Conservation (phyloP, 2,797 vertebrate species). For the Caiman crocodilus region DNA sequence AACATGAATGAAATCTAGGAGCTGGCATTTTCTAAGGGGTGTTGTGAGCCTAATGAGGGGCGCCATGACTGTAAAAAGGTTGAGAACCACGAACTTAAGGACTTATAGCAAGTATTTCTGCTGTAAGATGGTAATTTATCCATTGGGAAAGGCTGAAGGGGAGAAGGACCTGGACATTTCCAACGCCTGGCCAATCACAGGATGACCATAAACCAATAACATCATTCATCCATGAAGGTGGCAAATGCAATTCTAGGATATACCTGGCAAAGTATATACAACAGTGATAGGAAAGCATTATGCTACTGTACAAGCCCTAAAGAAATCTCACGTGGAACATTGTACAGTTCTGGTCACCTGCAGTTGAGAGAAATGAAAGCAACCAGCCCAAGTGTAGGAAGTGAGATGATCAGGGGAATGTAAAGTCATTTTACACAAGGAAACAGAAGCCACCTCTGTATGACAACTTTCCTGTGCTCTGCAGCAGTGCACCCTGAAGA, state of each 20-base stretch:
- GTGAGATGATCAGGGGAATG: neutral
- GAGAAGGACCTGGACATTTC: neutral
- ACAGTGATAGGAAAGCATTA: neutral
- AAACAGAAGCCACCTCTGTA: neutral
- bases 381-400: neutral
- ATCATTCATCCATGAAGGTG: neutral
- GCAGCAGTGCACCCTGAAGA: no score
- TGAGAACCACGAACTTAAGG: neutral
- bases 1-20: no score
- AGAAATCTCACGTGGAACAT: neutral
- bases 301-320: neutral
- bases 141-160: constrained; percentile 3
- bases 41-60: no score
- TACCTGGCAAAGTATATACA: neutral
- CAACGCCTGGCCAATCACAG: neutral
- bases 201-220: neutral
- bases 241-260: neutral
- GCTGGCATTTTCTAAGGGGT: no score
- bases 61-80: no score
- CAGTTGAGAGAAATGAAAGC: neutral
- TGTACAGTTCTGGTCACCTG: neutral
- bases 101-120: constrained; percentile 21
- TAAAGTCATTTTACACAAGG: neutral
- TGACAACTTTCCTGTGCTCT: no score
- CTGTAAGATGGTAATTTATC: neutral